A percentile compares a stretch with the other conserved stretches of the same genome.
Evolutionary conservation across 2,888 invertebrate genomes (phyloP).

Genomic region (Pinctada fucata): DNA sequence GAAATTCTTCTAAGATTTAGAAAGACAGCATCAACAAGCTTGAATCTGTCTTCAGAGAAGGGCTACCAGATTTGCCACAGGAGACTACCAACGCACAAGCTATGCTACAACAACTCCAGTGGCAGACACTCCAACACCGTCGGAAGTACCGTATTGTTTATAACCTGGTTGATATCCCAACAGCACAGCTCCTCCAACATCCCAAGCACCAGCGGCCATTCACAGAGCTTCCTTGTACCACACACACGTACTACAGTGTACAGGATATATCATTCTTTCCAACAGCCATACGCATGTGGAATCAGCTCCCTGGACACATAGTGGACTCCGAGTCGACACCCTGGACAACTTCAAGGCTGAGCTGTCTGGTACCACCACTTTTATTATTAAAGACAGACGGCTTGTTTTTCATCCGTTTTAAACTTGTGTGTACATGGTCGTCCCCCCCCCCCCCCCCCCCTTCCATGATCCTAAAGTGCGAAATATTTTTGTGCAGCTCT

Average conservation of each 20-base stretch:
- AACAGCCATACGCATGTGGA: background rate
- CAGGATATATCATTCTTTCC: background rate
- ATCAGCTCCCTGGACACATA: background rate
- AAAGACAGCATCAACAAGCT: background rate
- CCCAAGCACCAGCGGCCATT: background rate
- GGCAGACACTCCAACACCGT: too few relatives aligned
- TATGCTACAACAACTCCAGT: background rate
- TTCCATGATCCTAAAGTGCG: too few relatives aligned
- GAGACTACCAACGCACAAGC: background rate
- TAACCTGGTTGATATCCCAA: conserved; percentile 1
- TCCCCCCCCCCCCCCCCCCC: too few relatives aligned
- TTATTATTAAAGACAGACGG: too few relatives aligned
- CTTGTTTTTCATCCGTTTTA: too few relatives aligned
- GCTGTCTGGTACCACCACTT: too few relatives aligned
- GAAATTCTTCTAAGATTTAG: background rate
- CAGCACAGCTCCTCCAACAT: background rate
- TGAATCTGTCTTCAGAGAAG: background rate
- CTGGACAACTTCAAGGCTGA: background rate
- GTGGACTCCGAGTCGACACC: background rate
- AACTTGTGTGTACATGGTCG: too few relatives aligned
- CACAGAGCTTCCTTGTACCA: conserved; percentile 4
- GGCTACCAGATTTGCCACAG: background rate
- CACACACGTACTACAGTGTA: background rate
- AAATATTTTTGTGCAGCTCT: too few relatives aligned
- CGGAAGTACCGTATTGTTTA: background rate